These are phyloP conservation scores for Hypomesus transpacificus DNA, from an alignment of 2,113 vertebrate genomes.

Conservation along the genomic window DNA sequence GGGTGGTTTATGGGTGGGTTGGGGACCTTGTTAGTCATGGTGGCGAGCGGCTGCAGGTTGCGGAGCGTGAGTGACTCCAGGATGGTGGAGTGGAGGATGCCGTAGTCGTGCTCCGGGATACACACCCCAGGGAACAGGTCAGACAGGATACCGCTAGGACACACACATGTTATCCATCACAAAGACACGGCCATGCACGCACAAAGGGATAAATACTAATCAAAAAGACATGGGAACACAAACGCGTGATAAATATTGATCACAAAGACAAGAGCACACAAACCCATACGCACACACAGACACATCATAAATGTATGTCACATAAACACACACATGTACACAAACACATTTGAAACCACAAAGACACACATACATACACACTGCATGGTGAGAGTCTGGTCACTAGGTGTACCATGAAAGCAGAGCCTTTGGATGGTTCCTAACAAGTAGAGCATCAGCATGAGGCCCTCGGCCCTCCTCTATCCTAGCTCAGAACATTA, in stretches of 20 bases:
- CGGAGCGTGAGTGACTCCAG: constrained; percentile 67
- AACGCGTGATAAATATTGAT: background rate
- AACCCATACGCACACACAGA: background rate
- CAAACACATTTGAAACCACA: background rate
- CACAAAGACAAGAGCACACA: background rate
- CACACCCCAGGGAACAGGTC: constrained; percentile 84
- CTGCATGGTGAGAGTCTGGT: background rate
- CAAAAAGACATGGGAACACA: background rate
- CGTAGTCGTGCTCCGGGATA: constrained; percentile 86
- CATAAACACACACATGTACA: background rate
- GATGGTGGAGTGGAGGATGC: constrained; percentile 78
- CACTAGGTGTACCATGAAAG: background rate
- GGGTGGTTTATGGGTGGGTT: too few species aligned
- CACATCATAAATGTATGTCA: background rate
- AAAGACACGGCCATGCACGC: background rate
- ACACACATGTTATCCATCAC: background rate
- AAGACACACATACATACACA: background rate
- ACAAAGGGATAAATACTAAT: background rate
- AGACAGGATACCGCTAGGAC: constrained; percentile 80
- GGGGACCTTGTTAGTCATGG: constrained; percentile 75
- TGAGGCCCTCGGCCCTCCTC: too few species aligned
- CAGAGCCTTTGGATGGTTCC: too few species aligned
- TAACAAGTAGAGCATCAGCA: too few species aligned
- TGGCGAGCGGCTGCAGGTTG: constrained; percentile 74
- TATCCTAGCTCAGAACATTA: constrained; percentile 31